phyloP scores from a whole-genome alignment of 2,888 invertebrate genomes.

The Vanessa cardui region DNA sequence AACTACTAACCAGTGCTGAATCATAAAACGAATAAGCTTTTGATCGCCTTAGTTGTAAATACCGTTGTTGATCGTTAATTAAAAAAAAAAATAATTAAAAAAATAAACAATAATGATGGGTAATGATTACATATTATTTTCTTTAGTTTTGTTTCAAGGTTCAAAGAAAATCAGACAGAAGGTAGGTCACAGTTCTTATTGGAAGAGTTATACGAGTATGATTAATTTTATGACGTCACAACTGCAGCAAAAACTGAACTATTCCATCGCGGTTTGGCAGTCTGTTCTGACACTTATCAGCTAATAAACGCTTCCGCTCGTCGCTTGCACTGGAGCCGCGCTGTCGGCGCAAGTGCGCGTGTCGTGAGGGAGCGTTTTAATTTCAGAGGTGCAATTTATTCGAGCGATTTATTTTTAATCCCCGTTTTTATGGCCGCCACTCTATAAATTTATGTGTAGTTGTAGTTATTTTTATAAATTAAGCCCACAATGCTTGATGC shows the following conservation, averaged over 20 bases:
- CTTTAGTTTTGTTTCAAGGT: no score
- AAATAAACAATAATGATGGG: no score
- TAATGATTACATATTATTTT: no score
- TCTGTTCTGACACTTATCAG: no score
- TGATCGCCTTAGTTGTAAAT: background rate
- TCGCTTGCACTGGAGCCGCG: slow-evolving; percentile 41
- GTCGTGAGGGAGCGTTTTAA: slow-evolving; percentile 81
- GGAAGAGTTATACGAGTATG: no score
- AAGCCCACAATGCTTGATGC: slow-evolving; percentile 48
- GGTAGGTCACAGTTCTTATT: no score
- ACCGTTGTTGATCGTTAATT: no score
- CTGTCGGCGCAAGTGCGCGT: slow-evolving; percentile 69
- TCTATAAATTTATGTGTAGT: slow-evolving; percentile 79
- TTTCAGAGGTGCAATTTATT: slow-evolving; percentile 83
- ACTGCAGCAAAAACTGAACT: no score
- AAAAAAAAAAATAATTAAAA: no score
- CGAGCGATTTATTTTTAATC: slow-evolving; percentile 83
- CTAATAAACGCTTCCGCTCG: slow-evolving; percentile 46
- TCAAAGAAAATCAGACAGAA: no score
- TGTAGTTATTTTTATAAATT: slow-evolving; percentile 66
- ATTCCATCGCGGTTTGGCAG: no score
- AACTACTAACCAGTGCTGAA: background rate
- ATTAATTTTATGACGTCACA: no score
- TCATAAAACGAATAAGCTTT: background rate
- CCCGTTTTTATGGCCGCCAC: slow-evolving; percentile 79